phyloP scores from a whole-genome alignment of 2,113 vertebrate species.

The Uropsilus gracilis region DNA sequence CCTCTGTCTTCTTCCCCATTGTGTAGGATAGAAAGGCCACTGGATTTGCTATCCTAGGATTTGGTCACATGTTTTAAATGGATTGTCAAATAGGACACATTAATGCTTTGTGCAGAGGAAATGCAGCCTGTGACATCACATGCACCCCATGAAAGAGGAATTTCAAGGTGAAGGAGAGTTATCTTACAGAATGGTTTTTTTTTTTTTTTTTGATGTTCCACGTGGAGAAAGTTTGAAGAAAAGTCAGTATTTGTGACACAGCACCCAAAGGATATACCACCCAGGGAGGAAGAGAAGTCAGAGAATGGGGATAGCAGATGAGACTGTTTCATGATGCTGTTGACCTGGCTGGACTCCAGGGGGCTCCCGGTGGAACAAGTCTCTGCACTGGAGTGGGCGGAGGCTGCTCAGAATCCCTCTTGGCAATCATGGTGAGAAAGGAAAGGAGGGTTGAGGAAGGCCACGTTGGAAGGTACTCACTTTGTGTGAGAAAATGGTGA shows the following conservation, averaged over 20 bases:
- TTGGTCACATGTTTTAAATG: background rate
- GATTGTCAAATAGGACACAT: background rate
- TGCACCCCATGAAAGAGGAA: background rate
- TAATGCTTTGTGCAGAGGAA: background rate
- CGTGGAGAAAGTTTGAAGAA: background rate
- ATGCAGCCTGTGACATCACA: background rate
- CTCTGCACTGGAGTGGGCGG: conserved; percentile 72
- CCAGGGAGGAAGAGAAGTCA: conserved; percentile 63
- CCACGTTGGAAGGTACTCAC: conserved; percentile 82
- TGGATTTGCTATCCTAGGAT: too few species aligned
- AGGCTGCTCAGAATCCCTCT: conserved; percentile 80
- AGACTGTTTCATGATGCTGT: background rate
- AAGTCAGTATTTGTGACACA: background rate
- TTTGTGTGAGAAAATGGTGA: conserved; percentile 82
- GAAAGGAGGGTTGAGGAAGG: conserved; percentile 88
- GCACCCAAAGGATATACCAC: background rate
- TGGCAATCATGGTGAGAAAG: conserved; percentile 89
- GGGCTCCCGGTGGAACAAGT: conserved; percentile 54
- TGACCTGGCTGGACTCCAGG: conserved; percentile 26
- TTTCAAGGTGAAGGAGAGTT: background rate
- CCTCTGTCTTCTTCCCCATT: background rate
- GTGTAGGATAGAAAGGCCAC: background rate
- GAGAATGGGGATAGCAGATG: conserved; percentile 49
- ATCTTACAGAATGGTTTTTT: background rate
- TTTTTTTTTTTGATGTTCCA: background rate